Evolutionary conservation across 1,140 invertebrate genomes (phyloP).

Genomic region (Sogatella furcifera): DNA sequence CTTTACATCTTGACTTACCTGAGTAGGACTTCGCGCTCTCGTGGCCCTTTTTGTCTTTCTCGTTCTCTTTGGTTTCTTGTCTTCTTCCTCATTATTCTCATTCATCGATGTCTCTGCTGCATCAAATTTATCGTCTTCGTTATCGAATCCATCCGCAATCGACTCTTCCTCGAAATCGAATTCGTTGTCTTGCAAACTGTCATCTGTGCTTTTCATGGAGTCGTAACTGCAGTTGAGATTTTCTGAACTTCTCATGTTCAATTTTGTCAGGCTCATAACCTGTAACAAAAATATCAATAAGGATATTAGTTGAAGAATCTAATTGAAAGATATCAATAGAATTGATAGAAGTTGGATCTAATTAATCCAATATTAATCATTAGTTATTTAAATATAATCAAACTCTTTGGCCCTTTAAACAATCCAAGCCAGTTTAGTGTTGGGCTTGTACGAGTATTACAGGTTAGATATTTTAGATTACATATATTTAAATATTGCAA

Average conservation of each 20-base stretch:
- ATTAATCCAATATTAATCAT: too few relatives aligned
- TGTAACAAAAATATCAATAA: not conserved
- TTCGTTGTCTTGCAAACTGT: not conserved
- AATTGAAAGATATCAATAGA: too few relatives aligned
- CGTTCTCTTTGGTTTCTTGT: constrained; percentile 13
- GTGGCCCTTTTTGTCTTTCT: constrained; percentile 25
- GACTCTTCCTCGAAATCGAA: not conserved
- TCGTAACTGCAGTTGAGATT: not conserved
- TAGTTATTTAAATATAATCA: too few relatives aligned
- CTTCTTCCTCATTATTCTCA: constrained; percentile 9
- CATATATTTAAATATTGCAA: too few relatives aligned
- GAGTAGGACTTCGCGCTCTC: constrained; percentile 38
- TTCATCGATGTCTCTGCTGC: too few relatives aligned
- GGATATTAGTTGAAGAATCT: too few relatives aligned
- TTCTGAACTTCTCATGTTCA: not conserved
- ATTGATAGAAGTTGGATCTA: too few relatives aligned
- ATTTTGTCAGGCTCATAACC: not conserved
- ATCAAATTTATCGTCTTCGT: not conserved
- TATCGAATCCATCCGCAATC: not conserved
- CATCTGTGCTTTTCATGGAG: not conserved
- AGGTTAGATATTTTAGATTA: too few relatives aligned
- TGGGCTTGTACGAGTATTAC: too few relatives aligned
- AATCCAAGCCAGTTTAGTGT: too few relatives aligned
- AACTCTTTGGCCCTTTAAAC: too few relatives aligned
- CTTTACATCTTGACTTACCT: constrained; percentile 30